Conservation (phyloP, 2,797 vertebrate species). For the Molossus molossus region DNA sequence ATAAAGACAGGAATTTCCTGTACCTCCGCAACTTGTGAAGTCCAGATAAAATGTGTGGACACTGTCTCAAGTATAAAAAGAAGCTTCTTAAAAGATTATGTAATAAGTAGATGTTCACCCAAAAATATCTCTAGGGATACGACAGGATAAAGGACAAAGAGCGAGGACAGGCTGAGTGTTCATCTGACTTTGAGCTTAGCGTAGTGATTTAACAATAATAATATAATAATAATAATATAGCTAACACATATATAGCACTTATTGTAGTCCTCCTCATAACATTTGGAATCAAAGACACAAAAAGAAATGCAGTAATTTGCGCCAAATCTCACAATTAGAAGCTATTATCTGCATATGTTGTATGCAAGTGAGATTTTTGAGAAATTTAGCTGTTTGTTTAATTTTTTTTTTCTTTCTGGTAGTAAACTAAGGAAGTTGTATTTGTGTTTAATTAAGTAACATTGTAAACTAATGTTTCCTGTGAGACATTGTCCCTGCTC, state of each 20-base stretch:
- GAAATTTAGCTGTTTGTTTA: neutral
- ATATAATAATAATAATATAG: neutral
- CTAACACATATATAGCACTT: neutral
- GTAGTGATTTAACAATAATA: neutral
- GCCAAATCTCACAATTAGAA: neutral
- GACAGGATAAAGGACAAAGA: neutral
- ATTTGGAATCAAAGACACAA: slow-evolving; percentile 38
- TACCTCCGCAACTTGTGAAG: neutral
- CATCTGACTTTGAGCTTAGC: neutral
- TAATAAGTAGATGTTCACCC: slow-evolving; percentile 43
- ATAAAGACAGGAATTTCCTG: neutral
- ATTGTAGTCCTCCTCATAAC: neutral
- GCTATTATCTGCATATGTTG: neutral
- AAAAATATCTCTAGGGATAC: neutral
- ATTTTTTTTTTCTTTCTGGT: neutral
- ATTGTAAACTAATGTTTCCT: neutral
- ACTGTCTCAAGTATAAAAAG: slow-evolving; percentile 3
- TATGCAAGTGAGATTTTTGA: slow-evolving; percentile 1
- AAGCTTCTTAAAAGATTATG: neutral
- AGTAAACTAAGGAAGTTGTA: slow-evolving; percentile 8
- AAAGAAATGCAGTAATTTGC: neutral
- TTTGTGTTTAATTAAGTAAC: neutral
- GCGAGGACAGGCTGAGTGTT: neutral
- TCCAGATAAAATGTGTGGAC: neutral
- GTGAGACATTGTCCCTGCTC: neutral